A percentile compares a stretch with the other conserved stretches of the same genome.
Evolutionary conservation across 1,140 invertebrate species (phyloP).

Genomic region (Adelges cooleyi): DNA sequence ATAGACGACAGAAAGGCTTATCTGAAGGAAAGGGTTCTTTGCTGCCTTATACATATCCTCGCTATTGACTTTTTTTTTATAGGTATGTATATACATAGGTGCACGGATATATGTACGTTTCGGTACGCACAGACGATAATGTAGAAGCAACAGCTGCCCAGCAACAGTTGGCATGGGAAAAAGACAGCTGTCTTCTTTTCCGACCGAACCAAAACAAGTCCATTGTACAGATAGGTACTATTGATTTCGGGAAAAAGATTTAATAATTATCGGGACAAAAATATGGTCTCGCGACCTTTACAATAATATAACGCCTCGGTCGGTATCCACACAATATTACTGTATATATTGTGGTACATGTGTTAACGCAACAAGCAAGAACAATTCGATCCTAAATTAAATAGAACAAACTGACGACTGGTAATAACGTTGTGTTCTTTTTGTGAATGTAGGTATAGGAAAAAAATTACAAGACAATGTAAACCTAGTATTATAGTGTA

Average conservation of each 20-base stretch:
- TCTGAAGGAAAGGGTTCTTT: conserved; percentile 22
- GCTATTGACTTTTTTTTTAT: conserved; percentile 25
- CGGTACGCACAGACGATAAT: background rate
- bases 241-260: conserved; percentile 25
- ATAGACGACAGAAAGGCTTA: conserved; percentile 13
- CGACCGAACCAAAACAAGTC: conserved; percentile 11
- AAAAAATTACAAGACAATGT: background rate
- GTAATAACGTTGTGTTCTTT: background rate
- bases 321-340: too few relatives aligned
- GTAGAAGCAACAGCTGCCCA: conserved; percentile 26
- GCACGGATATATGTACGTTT: background rate
- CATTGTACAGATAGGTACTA: conserved; percentile 9
- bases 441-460: background rate
- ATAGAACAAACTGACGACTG: too few relatives aligned
- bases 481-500: background rate
- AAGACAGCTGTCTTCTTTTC: conserved; percentile 18
- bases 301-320: too few relatives aligned
- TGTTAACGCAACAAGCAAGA: too few relatives aligned
- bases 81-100: background rate
- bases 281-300: too few relatives aligned
- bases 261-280: conserved; percentile 1
- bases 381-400: too few relatives aligned
- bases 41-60: background rate
- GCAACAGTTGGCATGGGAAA: conserved; percentile 26
- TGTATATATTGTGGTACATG: too few relatives aligned